Evolutionary conservation across 1,140 invertebrate species (phyloP).

Genomic region (Drosophila nigrodunni): DNA sequence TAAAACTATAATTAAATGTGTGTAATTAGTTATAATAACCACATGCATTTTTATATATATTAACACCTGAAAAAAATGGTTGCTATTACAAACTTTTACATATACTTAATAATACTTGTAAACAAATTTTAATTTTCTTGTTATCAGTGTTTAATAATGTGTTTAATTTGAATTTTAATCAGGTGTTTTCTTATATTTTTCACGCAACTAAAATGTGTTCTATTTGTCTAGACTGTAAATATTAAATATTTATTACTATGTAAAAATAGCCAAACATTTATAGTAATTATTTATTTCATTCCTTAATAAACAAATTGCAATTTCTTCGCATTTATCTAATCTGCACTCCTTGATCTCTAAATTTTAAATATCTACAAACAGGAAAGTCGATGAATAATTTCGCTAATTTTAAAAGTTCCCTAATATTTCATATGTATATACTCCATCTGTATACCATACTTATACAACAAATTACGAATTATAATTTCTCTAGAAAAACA

Average conservation of each 20-base stretch:
- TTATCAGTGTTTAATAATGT: background rate
- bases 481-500: background rate
- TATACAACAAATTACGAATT: too few relatives aligned
- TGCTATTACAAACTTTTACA: background rate
- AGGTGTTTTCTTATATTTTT: constrained; percentile 4
- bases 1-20: too few relatives aligned
- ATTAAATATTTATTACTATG: constrained; percentile 1
- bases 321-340: too few relatives aligned
- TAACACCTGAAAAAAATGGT: background rate
- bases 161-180: constrained; percentile 1
- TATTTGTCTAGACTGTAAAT: constrained; percentile 2
- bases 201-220: background rate
- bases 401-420: too few relatives aligned
- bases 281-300: too few relatives aligned
- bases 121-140: background rate
- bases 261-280: background rate
- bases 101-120: background rate
- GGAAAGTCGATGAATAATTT: too few relatives aligned
- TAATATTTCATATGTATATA: too few relatives aligned
- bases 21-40: too few relatives aligned
- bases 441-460: too few relatives aligned
- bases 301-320: background rate
- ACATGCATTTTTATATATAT: background rate
- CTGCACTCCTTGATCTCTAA: too few relatives aligned
- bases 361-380: too few relatives aligned